Evolutionary conservation across 2,113 vertebrate species (phyloP), one percentile per base, ranked within the genome.

Genomic region (Sturnus vulgaris): DNA sequence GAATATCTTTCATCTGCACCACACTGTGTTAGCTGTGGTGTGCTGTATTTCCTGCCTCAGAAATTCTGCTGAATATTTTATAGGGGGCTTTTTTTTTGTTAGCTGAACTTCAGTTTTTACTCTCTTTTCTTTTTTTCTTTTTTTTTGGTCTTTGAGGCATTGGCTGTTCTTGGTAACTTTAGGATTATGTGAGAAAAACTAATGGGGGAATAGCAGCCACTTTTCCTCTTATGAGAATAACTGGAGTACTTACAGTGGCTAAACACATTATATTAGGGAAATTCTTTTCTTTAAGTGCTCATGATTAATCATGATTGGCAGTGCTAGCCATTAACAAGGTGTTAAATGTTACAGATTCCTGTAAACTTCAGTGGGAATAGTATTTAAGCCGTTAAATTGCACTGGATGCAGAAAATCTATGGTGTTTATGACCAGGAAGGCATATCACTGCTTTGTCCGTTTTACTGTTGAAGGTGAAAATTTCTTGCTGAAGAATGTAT

Each of bases 1-100:
- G 22, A 65, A 33, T 78, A 57, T 86, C 86, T 90, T 91, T 91
- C 90, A 53, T 96, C 87, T 96, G 56, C 50, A 56, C 40, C 30
- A 30, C 79, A 39, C 27, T 66, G 28, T 57, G 24, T 92, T 94
- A 90, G 63, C 91, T 78, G 73, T 90, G 81, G 59, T 69, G 52
- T 72, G 80, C 84, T 96, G 63, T 57, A 89, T 81, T 84, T 82
- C 75, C 85, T 96, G 88, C 50, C 75, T 96, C 73, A 81, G 84
- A 95, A 94, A 84, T 90, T 87, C 94, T 92, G 47, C 94, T 97
- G 68, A 93, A 94, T 97, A 92, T 96, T 97, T 83, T 42, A 80
- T 69, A 66, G 40, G 19, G 2, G 40, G 40, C 40, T 88, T 10
- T 42, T 42, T 69, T 89, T 96, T 91, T 90, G 63, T 82, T 80